Evolutionary conservation across 2,113 vertebrate species (phyloP), one percentile per base, ranked within the genome.

Genomic region (Phycodurus eques): DNA sequence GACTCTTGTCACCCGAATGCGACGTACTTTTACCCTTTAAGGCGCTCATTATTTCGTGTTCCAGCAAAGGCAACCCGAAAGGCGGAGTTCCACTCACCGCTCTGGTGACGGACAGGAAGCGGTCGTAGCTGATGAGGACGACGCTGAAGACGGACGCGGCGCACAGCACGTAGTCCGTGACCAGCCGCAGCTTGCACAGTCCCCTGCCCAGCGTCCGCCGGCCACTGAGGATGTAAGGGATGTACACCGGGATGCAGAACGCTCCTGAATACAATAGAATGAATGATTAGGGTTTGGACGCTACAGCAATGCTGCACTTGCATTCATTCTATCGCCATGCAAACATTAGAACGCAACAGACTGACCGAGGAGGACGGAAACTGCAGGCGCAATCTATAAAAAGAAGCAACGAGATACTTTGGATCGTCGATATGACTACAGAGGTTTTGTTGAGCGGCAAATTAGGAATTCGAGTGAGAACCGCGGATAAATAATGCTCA

Each of bases 71-170:
- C 20, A 20, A 22, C n/a, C 54, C 1, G 17, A 27, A 17, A 51
- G 22, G 46, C 54, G 14, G 39, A 17, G 49, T 68, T 78, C 49
- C 72, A 93, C 96, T 96, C 91, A 98, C 96, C 65, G 95, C 96
- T 78, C 93, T 92, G 2, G 94, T 97, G 85, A 97, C 95, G 17
- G 94, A 96, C 73, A 95, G 91, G 84, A 95, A 97, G 56, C 94
- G 93, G 83, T 98, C 95, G 0, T 96, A 96, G 87, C 95, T 97
- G 92, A 97, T 96, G 70, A 96, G 95, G 67, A 96, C 94, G 1
- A 97, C 93, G 87, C 84, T 98, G 83, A 96, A 96, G 71, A 93
- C 95, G 3, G 96, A 98, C 0, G 95, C 91, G 14, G 95, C 89
- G 51, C 95, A 96, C 70, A 96, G 53, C 5, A 96, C 89, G 81